A percentile compares a stretch with the other conserved stretches of the same genome.
Evolutionary conservation across 2,113 vertebrate species (phyloP).

Genomic region (Apistogramma diplotaenia): DNA sequence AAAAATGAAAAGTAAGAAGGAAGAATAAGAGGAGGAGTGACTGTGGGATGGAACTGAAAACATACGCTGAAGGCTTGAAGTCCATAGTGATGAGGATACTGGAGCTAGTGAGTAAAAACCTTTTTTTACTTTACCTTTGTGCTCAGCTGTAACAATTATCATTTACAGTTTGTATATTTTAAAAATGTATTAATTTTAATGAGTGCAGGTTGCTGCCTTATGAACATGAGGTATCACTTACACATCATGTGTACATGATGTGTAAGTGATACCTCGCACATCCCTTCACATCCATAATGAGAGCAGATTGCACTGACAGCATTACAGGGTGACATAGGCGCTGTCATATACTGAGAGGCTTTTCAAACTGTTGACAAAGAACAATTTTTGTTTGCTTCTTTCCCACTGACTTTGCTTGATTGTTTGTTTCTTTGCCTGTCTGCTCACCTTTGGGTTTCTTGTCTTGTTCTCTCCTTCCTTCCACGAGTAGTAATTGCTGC

Average conservation of each 20-base stretch:
- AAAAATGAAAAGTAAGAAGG: not conserved
- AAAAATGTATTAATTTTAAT: not conserved
- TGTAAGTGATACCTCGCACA: conserved; percentile 7
- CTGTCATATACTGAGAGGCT: conserved; percentile 23
- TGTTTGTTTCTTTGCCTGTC: conserved; percentile 28
- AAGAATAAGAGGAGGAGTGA: conserved; percentile 5
- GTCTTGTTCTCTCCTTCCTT: not conserved
- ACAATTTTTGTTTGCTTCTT: conserved; percentile 32
- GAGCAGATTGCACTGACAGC: conserved; percentile 30
- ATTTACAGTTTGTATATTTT: not conserved
- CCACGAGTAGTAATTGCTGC: conserved; percentile 35
- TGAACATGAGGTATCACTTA: too few species aligned
- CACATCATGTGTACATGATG: not conserved
- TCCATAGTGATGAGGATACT: conserved; percentile 7
- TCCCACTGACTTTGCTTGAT: conserved; percentile 31
- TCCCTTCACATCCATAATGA: conserved; percentile 26
- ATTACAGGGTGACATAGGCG: conserved; percentile 7
- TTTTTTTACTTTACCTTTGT: not conserved
- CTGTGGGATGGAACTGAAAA: not conserved
- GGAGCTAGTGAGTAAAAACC: conserved; percentile 31
- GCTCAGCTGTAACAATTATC: not conserved
- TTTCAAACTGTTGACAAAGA: conserved; percentile 13
- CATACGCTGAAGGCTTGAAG: not conserved
- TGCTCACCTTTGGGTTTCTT: not conserved
- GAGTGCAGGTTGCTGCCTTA: not conserved